These are phyloP conservation scores for Hippocampus zosterae DNA, from an alignment of 2,113 vertebrate species.

Conservation along the genomic window DNA sequence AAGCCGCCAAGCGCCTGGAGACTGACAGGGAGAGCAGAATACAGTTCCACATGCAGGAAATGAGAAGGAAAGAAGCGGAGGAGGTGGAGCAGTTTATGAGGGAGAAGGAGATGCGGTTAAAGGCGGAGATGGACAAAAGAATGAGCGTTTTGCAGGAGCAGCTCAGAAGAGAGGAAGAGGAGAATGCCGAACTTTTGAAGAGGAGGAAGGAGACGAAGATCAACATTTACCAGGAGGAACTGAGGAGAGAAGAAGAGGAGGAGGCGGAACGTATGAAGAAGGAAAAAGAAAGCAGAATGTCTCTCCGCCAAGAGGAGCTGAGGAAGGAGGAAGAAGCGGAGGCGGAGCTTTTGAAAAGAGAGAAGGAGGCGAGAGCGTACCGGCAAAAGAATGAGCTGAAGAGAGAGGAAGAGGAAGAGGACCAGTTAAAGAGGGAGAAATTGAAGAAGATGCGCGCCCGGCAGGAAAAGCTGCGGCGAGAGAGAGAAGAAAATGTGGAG, in stretches of 20 bases:
- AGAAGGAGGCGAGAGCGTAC: no score
- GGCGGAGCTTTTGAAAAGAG: background rate
- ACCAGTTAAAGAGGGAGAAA: background rate
- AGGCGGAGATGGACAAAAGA: background rate
- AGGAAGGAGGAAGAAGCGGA: background rate
- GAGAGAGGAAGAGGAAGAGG: background rate
- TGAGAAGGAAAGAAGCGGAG: background rate
- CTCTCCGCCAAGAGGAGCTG: background rate
- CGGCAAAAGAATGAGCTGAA: background rate
- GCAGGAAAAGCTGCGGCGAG: background rate
- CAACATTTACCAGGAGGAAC: background rate
- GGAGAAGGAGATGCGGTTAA: background rate
- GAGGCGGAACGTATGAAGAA: background rate
- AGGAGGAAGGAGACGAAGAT: background rate
- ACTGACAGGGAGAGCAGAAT: constrained; percentile 49
- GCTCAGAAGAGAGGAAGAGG: constrained; percentile 1
- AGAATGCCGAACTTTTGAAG: background rate
- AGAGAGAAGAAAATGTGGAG: background rate
- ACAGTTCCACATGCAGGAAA: constrained; percentile 11
- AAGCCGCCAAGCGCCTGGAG: background rate
- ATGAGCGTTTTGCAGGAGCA: background rate
- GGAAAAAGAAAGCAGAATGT: background rate
- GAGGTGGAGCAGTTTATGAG: background rate
- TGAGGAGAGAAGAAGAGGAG: background rate
- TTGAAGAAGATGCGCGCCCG: background rate